These are phyloP conservation scores for Zaprionus inermis DNA, from an alignment of 1,140 invertebrate genomes.

Conservation along the genomic window DNA sequence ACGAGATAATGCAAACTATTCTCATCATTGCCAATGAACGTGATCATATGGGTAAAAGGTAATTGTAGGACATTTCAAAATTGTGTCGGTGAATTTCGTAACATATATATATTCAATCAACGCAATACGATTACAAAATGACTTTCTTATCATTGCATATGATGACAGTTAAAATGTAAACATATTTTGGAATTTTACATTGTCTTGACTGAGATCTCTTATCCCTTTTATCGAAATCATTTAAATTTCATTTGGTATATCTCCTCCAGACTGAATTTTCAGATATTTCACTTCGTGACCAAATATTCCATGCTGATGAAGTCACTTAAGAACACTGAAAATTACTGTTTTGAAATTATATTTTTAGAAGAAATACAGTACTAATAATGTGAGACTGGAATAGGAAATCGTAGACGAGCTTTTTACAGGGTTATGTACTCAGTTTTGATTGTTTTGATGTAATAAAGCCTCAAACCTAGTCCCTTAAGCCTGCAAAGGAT, in stretches of 20 bases:
- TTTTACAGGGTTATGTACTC: conserved; percentile 98
- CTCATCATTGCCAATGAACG: not conserved
- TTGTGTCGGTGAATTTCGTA: not conserved
- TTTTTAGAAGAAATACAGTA: conserved; percentile 5
- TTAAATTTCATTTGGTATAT: too few relatives aligned
- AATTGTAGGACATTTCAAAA: conserved; percentile 11
- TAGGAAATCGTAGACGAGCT: conserved; percentile 84
- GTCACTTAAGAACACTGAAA: conserved; percentile 1
- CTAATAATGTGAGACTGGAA: conserved; percentile 53
- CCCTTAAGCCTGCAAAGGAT: conserved; percentile 84
- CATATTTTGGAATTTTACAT: not conserved
- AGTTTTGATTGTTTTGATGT: conserved; percentile 96
- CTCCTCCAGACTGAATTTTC: not conserved
- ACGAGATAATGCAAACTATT: not conserved
- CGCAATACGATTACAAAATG: not conserved
- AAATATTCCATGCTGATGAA: not conserved
- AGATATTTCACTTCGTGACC: not conserved
- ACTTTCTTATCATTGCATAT: not conserved
- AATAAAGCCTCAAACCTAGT: conserved; percentile 79
- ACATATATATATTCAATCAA: not conserved
- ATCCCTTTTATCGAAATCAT: not conserved
- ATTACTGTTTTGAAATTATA: too few relatives aligned
- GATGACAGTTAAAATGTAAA: not conserved
- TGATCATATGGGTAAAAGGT: not conserved
- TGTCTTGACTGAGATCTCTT: not conserved